Evolutionary conservation across 2,888 invertebrate species (phyloP).

Genomic region (Amphipoea lucens): DNA sequence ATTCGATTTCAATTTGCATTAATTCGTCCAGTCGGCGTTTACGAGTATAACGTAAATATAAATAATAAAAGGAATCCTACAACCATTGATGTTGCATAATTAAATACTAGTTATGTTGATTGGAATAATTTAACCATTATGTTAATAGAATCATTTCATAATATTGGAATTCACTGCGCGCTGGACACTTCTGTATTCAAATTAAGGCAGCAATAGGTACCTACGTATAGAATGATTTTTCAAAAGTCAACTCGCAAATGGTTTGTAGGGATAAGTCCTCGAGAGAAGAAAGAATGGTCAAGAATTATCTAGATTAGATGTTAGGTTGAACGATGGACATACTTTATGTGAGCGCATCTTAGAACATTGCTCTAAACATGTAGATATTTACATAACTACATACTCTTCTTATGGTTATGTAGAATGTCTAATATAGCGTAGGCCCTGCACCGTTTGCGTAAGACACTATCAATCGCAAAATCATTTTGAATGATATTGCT

Average conservation of each 20-base stretch:
- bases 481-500: too few species aligned
- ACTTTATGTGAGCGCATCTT: background rate
- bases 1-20: constrained; percentile 37
- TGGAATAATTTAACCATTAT: constrained; percentile 21
- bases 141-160: constrained; percentile 33
- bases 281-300: background rate
- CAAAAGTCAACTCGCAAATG: background rate
- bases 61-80: constrained; percentile 24
- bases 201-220: background rate
- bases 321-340: background rate
- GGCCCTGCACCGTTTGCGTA: too few species aligned
- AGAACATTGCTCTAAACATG: too few species aligned
- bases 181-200: background rate
- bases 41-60: constrained; percentile 16
- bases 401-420: too few species aligned
- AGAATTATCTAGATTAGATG: background rate
- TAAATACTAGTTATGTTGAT: constrained; percentile 35
- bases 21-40: constrained; percentile 3
- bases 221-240: background rate
- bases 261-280: background rate
- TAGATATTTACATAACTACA: too few species aligned
- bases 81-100: constrained; percentile 25
- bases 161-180: background rate
- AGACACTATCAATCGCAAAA: too few species aligned
- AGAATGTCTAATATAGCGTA: too few species aligned